Percentiles rank a stretch among this genome's conserved stretches.
phyloP scores from a whole-genome alignment of 2,797 vertebrate genomes.

The Cuculus canorus region DNA sequence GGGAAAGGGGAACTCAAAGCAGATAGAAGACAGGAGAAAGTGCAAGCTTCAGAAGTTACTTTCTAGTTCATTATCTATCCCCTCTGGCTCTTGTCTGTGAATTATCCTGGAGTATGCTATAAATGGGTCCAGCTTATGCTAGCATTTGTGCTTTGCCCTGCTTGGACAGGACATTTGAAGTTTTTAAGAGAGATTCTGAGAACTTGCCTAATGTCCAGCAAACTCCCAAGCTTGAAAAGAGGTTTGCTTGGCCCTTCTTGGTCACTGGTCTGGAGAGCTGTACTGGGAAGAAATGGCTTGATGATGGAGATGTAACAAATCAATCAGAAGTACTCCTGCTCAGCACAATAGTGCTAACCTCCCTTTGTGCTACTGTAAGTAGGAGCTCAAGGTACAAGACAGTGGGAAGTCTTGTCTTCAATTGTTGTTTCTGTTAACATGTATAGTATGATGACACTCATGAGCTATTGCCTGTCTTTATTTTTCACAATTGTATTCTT shows the following conservation, averaged over 20 bases:
- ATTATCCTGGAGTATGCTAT: neutral
- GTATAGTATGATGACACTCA: slow-evolving; percentile 27
- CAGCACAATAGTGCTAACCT: slow-evolving; percentile 53
- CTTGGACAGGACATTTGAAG: neutral
- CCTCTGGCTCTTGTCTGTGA: neutral
- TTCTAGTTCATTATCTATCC: neutral
- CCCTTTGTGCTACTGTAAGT: neutral
- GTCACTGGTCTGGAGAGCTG: neutral
- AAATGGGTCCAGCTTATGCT: neutral
- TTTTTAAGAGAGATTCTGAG: rapidly evolving
- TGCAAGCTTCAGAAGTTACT: neutral
- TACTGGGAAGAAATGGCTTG: neutral
- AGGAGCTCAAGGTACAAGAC: slow-evolving; percentile 54
- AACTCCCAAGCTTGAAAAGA: neutral
- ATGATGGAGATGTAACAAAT: neutral
- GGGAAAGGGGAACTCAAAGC: neutral
- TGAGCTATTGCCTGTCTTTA: slow-evolving; percentile 29
- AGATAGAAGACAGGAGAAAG: neutral
- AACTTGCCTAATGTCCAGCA: neutral
- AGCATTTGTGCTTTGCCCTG: neutral
- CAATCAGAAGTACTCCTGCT: neutral
- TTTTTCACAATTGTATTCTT: slow-evolving; percentile 59
- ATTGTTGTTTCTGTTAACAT: neutral
- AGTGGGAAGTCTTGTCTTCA: neutral
- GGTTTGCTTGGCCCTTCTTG: neutral